phyloP scores from a whole-genome alignment of 2,888 invertebrate genomes.

The Norana najaformis region DNA sequence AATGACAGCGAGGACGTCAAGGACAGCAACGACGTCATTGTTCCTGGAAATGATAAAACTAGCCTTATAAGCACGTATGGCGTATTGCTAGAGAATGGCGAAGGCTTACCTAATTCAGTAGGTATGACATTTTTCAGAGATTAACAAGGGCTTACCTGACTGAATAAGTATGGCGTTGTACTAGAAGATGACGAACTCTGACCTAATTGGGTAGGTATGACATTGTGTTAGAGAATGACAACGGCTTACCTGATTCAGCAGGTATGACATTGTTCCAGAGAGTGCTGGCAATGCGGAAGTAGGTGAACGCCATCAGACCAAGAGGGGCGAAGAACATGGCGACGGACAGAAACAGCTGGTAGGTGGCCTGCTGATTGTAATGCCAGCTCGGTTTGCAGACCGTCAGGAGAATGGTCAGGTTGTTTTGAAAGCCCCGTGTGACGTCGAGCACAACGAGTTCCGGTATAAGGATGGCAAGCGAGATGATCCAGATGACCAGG shows the following conservation, averaged over 20 bases:
- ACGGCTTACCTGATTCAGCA: conserved; percentile 41
- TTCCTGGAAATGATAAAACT: too few species aligned
- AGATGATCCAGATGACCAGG: conserved; percentile 79
- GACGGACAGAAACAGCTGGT: conserved; percentile 50
- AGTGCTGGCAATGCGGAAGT: conserved; percentile 53
- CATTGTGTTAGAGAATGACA: background rate
- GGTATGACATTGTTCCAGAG: conserved; percentile 55
- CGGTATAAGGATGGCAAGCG: conserved; percentile 65
- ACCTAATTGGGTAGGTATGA: conserved; percentile 48
- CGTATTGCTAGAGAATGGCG: too few species aligned
- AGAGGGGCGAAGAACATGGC: conserved; percentile 55
- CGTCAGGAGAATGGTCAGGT: conserved; percentile 42
- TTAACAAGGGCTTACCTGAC: too few species aligned
- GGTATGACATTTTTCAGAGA: too few species aligned
- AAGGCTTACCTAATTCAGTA: too few species aligned
- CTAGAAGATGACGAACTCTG: background rate
- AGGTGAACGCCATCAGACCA: conserved; percentile 55
- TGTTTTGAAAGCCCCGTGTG: conserved; percentile 24
- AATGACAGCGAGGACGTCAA: too few species aligned
- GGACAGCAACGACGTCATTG: too few species aligned
- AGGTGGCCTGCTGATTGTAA: conserved; percentile 47
- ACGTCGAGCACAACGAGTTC: conserved; percentile 49
- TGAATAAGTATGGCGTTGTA: too few species aligned
- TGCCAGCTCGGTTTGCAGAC: conserved; percentile 42
- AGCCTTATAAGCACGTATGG: too few species aligned